A percentile compares a stretch with the other conserved stretches of the same genome.
These are phyloP conservation scores for Phymastichus coffea DNA, from an alignment of 1,140 invertebrate species.

Conservation along the genomic window DNA sequence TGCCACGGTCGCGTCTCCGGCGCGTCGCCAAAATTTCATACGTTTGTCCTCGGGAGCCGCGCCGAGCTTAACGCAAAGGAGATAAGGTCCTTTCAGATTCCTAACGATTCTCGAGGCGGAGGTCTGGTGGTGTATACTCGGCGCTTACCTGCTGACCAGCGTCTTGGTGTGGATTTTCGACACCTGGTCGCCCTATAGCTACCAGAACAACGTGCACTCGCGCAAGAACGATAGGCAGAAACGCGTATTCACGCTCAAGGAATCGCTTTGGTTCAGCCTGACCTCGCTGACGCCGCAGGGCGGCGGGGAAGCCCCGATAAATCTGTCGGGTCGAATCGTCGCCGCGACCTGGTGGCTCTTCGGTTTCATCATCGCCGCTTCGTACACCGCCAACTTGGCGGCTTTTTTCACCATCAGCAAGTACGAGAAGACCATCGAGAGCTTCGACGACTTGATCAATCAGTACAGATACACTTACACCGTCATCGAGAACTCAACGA, in stretches of 20 bases:
- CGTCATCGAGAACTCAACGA: conserved; percentile 78
- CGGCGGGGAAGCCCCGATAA: conserved; percentile 94
- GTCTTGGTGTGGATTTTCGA: conserved; percentile 95
- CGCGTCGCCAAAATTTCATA: too few species aligned
- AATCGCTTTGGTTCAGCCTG: conserved; percentile 99
- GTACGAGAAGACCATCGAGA: conserved; percentile 88
- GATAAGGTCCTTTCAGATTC: too few species aligned
- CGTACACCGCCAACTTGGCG: conserved; percentile 95
- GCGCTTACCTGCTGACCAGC: conserved; percentile 92
- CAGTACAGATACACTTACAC: conserved; percentile 95
- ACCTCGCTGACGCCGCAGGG: conserved; percentile 95
- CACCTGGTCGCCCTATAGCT: conserved; percentile 93
- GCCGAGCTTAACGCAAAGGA: too few species aligned
- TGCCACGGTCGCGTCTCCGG: too few species aligned
- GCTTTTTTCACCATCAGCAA: conserved; percentile 91
- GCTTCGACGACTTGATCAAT: conserved; percentile 88
- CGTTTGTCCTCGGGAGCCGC: too few species aligned
- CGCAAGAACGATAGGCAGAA: conserved; percentile 90
- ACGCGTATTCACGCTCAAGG: conserved; percentile 90
- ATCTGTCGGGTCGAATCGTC: conserved; percentile 86
- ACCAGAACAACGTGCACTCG: conserved; percentile 67
- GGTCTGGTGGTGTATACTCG: conserved; percentile 94
- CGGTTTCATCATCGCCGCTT: conserved; percentile 97
- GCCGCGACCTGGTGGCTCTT: conserved; percentile 98
- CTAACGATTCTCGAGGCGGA: conserved; percentile 92